Evolutionary conservation across 2,113 vertebrate genomes (phyloP).

Genomic region (Bothrops jararaca): DNA sequence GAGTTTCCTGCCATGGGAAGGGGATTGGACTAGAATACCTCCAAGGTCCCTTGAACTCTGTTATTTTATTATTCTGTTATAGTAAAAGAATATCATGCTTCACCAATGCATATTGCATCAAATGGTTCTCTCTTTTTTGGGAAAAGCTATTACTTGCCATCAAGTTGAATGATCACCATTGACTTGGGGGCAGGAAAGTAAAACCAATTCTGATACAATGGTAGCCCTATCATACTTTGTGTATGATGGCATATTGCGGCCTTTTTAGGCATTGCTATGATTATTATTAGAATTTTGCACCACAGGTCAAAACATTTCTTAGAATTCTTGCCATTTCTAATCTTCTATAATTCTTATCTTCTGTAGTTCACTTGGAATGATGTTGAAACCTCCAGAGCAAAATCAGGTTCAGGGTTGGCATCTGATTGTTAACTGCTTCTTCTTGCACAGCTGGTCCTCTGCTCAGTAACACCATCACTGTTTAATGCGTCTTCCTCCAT

Average conservation of each 20-base stretch:
- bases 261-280: constrained; percentile 15
- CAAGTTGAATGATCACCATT: background rate
- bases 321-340: background rate
- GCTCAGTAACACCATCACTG: constrained; percentile 16
- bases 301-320: background rate
- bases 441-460: constrained; percentile 38
- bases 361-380: background rate
- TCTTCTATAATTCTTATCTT: background rate
- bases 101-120: background rate
- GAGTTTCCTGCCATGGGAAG: too few species aligned
- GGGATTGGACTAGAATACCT: too few species aligned
- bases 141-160: background rate
- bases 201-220: background rate
- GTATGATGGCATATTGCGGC: background rate
- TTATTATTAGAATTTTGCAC: background rate
- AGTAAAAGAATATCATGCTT: background rate
- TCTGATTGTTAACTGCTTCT: background rate
- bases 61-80: too few species aligned
- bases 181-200: background rate
- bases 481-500: constrained; percentile 8
- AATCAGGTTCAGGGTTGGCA: background rate
- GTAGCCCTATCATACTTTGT: background rate
- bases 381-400: constrained; percentile 2
- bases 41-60: too few species aligned
- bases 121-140: background rate